Conservation (phyloP, 2,113 vertebrate species). For the Boleophthalmus pectinirostris region DNA sequence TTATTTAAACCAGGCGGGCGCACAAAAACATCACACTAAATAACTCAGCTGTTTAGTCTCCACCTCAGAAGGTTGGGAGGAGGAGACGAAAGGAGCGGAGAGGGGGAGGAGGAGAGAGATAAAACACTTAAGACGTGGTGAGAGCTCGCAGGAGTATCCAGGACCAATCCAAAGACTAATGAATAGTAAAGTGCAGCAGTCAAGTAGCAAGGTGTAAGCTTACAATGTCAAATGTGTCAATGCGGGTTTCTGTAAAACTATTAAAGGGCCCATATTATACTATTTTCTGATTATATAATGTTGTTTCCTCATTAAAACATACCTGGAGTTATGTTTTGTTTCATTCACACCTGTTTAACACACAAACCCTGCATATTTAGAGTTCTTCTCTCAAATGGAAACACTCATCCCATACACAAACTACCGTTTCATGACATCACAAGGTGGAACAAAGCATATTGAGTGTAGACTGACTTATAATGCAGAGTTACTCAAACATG, state of each 20-base stretch:
- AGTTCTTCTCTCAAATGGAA: too few species aligned
- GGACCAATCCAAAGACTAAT: constrained; percentile 49
- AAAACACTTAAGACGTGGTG: constrained; percentile 67
- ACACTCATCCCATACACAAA: too few species aligned
- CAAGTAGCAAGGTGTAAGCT: constrained; percentile 28
- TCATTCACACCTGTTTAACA: too few species aligned
- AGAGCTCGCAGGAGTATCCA: constrained; percentile 56
- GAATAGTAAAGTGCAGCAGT: constrained; percentile 54
- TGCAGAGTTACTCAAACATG: too few species aligned
- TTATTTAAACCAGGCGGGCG: constrained; percentile 78
- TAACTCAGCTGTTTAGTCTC: constrained; percentile 78
- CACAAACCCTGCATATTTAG: too few species aligned
- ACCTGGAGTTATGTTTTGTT: too few species aligned
- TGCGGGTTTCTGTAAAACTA: background rate
- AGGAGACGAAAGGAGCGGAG: constrained; percentile 35
- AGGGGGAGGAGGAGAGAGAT: constrained; percentile 38
- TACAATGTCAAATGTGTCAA: background rate
- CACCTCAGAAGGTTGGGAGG: constrained; percentile 63
- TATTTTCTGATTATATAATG: too few species aligned
- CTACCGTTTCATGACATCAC: too few species aligned
- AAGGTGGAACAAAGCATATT: too few species aligned
- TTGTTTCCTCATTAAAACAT: too few species aligned
- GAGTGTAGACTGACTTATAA: too few species aligned
- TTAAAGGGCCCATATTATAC: background rate
- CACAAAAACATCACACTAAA: constrained; percentile 78